Evolutionary conservation across 92 coral and sea anemone species (phyloP).

Genomic region (Epizoanthus illoricatus): DNA sequence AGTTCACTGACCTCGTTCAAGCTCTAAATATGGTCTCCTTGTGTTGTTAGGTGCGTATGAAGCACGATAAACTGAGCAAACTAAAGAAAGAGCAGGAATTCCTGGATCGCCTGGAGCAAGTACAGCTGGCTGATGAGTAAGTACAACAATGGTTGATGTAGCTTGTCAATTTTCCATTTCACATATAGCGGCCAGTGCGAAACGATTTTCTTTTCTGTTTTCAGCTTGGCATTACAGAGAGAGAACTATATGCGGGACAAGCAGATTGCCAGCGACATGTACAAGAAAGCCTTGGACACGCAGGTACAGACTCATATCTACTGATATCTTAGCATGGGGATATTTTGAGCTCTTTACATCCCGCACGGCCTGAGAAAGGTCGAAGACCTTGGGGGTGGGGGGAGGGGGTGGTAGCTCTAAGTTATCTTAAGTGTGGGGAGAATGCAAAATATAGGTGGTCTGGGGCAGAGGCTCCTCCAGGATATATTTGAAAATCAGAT

Average conservation of each 20-base stretch:
- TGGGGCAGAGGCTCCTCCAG: too few species aligned
- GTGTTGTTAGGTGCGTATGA: constrained; percentile 66
- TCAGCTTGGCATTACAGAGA: constrained; percentile 85
- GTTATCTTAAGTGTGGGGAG: not conserved
- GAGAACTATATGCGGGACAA: constrained; percentile 90
- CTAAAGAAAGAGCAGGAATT: constrained; percentile 84
- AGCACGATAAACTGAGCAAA: constrained; percentile 59
- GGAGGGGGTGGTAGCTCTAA: too few species aligned
- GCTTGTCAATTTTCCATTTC: not conserved
- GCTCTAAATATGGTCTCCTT: not conserved
- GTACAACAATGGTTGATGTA: constrained; percentile 21
- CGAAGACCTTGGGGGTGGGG: too few species aligned
- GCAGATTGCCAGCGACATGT: constrained; percentile 71
- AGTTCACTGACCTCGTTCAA: not conserved
- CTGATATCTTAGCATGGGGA: too few species aligned
- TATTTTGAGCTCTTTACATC: too few species aligned
- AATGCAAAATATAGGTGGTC: too few species aligned
- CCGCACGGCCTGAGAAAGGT: too few species aligned
- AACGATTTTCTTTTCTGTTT: not conserved
- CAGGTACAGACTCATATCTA: constrained; percentile 60
- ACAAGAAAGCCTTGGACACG: constrained; percentile 83
- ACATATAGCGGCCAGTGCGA: not conserved
- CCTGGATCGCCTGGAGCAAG: constrained; percentile 93
- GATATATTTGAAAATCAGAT: too few species aligned
- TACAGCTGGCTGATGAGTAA: constrained; percentile 97